phyloP scores from a whole-genome alignment of 1,140 invertebrate genomes.

The Cydia amplana region DNA sequence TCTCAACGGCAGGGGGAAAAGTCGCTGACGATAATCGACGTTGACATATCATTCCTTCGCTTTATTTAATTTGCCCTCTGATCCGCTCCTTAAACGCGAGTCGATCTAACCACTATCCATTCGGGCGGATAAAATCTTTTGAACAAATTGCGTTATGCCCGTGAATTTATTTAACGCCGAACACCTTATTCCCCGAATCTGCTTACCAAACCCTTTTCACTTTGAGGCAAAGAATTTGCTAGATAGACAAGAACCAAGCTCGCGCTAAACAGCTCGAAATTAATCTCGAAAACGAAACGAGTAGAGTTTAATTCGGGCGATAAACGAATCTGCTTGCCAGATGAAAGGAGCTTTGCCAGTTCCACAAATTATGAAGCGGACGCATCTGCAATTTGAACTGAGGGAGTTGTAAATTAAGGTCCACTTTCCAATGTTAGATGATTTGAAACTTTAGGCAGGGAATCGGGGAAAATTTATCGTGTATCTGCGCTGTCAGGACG shows the following conservation, averaged over 20 bases:
- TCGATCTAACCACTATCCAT: conserved; percentile 21
- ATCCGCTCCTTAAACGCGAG: conserved; percentile 11
- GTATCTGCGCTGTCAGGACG: conserved; percentile 27
- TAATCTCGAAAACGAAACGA: conserved; percentile 47
- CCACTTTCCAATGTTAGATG: neutral
- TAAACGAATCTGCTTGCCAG: conserved; percentile 38
- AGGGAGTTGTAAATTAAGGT: conserved; percentile 5
- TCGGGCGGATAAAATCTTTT: conserved; percentile 13
- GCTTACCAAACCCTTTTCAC: conserved; percentile 41
- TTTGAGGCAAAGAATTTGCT: conserved; percentile 40
- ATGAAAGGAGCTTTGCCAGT: conserved; percentile 33
- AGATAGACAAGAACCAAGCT: conserved; percentile 40
- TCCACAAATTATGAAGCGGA: conserved; percentile 29
- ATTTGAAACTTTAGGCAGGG: conserved; percentile 19
- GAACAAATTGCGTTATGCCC: conserved; percentile 24
- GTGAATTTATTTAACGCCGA: conserved; percentile 31
- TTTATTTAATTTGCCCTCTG: conserved; percentile 29
- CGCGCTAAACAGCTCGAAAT: conserved; percentile 46
- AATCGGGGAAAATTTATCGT: conserved; percentile 33
- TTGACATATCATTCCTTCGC: conserved; percentile 14
- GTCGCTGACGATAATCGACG: conserved; percentile 15
- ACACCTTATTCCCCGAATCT: conserved; percentile 38
- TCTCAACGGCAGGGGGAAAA: neutral
- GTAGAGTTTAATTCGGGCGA: conserved; percentile 45
- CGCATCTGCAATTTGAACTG: conserved; percentile 16